Percentiles rank a stretch among this genome's conserved stretches.
These are phyloP conservation scores for Tanypteryx hageni DNA, from an alignment of 2,888 invertebrate genomes.

Conservation along the genomic window DNA sequence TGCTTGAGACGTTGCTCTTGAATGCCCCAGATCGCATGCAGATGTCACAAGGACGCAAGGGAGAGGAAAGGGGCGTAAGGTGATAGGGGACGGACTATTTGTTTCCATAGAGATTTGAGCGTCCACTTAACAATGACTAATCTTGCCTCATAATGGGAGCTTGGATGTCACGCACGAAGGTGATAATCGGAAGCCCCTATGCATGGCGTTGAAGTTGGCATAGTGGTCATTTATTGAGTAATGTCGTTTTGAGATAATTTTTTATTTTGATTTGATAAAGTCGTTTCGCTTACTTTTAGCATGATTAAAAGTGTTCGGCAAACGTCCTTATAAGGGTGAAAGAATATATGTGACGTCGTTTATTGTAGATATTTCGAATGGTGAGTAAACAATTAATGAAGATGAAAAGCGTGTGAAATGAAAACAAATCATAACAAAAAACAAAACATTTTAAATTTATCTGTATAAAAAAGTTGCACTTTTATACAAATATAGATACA, in stretches of 20 bases:
- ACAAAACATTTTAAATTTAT: too few relatives aligned
- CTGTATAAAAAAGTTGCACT: too few relatives aligned
- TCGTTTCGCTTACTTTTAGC: background rate
- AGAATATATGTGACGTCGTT: background rate
- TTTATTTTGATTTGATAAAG: background rate
- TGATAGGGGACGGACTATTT: background rate
- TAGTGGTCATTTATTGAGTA: background rate
- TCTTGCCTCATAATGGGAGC: slow-evolving; percentile 24
- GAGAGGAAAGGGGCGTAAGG: background rate
- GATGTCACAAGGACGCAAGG: slow-evolving; percentile 17
- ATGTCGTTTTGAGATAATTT: background rate
- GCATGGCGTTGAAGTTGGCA: background rate
- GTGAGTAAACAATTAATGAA: too few relatives aligned
- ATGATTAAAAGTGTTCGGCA: background rate
- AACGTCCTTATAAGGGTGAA: background rate
- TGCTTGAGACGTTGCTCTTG: slow-evolving; percentile 46
- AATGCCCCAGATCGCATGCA: slow-evolving; percentile 1
- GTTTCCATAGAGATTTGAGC: slow-evolving; percentile 7
- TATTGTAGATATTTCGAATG: background rate
- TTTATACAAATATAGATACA: too few relatives aligned
- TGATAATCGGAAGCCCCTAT: slow-evolving; percentile 11
- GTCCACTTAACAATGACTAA: slow-evolving; percentile 52
- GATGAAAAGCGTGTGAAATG: too few relatives aligned
- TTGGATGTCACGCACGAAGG: background rate
- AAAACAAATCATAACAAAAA: too few relatives aligned